Evolutionary conservation across 1,140 invertebrate species (phyloP).

Genomic region (Harpegnathos saltator): DNA sequence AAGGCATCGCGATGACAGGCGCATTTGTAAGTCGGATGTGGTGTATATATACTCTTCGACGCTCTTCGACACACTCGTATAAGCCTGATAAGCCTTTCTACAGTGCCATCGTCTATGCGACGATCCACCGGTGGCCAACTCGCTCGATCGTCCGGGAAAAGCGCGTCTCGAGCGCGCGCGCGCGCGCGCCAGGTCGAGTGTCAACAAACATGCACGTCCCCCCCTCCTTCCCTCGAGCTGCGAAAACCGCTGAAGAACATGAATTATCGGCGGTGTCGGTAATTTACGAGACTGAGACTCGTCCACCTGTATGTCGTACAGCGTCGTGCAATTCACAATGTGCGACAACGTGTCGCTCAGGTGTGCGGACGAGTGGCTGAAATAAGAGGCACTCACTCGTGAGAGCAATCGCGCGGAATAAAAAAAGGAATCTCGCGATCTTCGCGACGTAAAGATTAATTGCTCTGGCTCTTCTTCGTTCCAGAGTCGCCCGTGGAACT

Average conservation of each 20-base stretch:
- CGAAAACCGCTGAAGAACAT: conserved; percentile 1
- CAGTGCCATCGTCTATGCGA: not conserved
- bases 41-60: not conserved
- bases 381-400: not conserved
- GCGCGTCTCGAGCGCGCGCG: not conserved
- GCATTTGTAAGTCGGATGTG: conserved; percentile 8
- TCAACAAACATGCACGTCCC: not conserved
- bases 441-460: too few species aligned
- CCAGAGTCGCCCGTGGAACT: too few species aligned
- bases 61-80: not conserved
- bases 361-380: not conserved
- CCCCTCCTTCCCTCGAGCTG: too few species aligned
- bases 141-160: not conserved
- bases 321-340: conserved; percentile 5
- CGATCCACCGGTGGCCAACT: not conserved
- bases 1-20: not conserved
- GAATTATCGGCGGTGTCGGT: conserved; percentile 3
- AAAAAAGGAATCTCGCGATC: not conserved
- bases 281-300: conserved; percentile 6
- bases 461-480: too few species aligned
- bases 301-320: not conserved
- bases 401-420: not conserved
- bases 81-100: conserved; percentile 16
- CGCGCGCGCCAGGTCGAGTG: not conserved
- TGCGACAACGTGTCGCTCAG: not conserved